Conservation (phyloP, 2,888 invertebrate species). For the Torymus texanus region DNA sequence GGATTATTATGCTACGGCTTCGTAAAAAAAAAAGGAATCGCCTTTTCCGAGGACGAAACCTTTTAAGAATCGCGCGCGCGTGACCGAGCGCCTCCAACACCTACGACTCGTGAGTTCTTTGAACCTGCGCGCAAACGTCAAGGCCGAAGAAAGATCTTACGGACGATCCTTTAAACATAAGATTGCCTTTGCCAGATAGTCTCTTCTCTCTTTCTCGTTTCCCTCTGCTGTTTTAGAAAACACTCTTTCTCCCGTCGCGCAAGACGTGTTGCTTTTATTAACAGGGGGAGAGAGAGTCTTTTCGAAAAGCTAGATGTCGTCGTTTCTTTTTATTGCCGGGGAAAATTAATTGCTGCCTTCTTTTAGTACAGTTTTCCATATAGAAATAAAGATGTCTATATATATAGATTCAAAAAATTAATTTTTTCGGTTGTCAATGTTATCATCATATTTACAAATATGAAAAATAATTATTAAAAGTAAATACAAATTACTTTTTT, state of each 20-base stretch:
- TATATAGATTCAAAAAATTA: too few relatives aligned
- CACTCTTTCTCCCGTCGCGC: not conserved
- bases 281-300: not conserved
- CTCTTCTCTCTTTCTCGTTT: constrained; percentile 2
- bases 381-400: too few relatives aligned
- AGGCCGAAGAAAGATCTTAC: constrained; percentile 51
- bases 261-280: not conserved
- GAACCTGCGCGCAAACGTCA: constrained; percentile 37
- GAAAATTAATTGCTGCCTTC: too few relatives aligned
- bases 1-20: too few relatives aligned
- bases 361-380: too few relatives aligned
- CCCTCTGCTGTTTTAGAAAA: constrained; percentile 3
- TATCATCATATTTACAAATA: too few relatives aligned
- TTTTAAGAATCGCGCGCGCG: constrained; percentile 29
- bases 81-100: constrained; percentile 32
- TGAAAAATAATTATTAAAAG: too few relatives aligned
- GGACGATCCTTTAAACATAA: constrained; percentile 37
- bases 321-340: not conserved
- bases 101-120: constrained; percentile 45
- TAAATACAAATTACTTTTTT: too few relatives aligned
- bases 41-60: not conserved
- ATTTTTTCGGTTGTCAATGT: too few relatives aligned
- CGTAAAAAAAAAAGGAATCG: too few relatives aligned
- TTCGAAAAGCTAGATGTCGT: not conserved
- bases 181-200: not conserved